These are phyloP conservation scores for Gobio gobio DNA, from an alignment of 2,113 vertebrate species.

Conservation along the genomic window DNA sequence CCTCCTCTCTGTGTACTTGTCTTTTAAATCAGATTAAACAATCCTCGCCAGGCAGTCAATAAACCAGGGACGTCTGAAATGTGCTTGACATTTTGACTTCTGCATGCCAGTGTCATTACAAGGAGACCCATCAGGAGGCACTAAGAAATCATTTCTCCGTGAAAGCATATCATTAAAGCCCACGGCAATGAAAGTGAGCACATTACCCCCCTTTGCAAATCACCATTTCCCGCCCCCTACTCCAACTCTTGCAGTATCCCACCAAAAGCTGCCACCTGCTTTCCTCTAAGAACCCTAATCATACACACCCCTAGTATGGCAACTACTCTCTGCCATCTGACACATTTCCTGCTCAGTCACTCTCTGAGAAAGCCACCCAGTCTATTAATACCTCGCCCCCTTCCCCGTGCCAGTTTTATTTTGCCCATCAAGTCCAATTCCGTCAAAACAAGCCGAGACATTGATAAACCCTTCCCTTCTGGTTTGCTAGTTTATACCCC, in stretches of 20 bases:
- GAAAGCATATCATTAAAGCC: slow-evolving; percentile 30
- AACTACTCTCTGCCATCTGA: slow-evolving; percentile 45
- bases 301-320: slow-evolving; percentile 39
- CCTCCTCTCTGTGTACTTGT: neutral
- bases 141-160: slow-evolving; percentile 21
- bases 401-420: slow-evolving; percentile 27
- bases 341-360: slow-evolving; percentile 66
- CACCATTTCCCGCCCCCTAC: slow-evolving; percentile 2
- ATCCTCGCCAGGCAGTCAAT: neutral
- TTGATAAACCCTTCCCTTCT: slow-evolving; percentile 37
- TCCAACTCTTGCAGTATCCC: slow-evolving; percentile 27
- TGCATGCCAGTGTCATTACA: slow-evolving; percentile 24
- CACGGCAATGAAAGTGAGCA: slow-evolving; percentile 18
- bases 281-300: slow-evolving; percentile 38
- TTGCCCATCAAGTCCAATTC: slow-evolving; percentile 38
- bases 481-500: slow-evolving; percentile 45
- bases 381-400: slow-evolving; percentile 64
- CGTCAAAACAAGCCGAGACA: slow-evolving; percentile 28
- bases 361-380: slow-evolving; percentile 69
- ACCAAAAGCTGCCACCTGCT: slow-evolving; percentile 51
- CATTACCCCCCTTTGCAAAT: neutral
- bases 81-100: slow-evolving; percentile 25
- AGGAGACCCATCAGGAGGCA: slow-evolving; percentile 24
- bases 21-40: slow-evolving; percentile 34
- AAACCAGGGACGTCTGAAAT: neutral